phyloP scores from a whole-genome alignment of 2,797 vertebrate genomes.

The Melanogrammus aeglefinus region DNA sequence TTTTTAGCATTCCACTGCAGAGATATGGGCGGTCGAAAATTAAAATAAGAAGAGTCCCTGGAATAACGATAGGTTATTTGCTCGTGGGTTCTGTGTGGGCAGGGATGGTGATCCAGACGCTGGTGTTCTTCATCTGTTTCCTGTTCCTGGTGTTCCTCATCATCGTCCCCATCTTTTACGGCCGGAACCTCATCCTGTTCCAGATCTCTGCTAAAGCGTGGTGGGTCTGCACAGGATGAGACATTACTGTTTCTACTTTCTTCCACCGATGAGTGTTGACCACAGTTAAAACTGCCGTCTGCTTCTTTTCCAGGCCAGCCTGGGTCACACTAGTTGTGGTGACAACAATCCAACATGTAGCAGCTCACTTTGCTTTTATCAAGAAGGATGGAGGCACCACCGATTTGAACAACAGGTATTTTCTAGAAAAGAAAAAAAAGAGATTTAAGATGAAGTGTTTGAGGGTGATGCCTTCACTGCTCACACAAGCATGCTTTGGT shows the following conservation, averaged over 20 bases:
- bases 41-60: too few species aligned
- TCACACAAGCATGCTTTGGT: background rate
- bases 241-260: background rate
- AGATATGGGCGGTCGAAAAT: too few species aligned
- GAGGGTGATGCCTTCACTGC: background rate
- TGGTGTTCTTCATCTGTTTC: constrained; percentile 87
- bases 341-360: constrained; percentile 76
- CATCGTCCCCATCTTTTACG: constrained; percentile 81
- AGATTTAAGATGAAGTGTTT: background rate
- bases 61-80: background rate
- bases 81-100: constrained; percentile 14
- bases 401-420: constrained; percentile 77
- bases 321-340: constrained; percentile 83
- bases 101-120: constrained; percentile 88
- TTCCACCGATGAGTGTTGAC: background rate
- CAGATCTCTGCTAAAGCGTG: constrained; percentile 76
- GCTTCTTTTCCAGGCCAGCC: constrained; percentile 77
- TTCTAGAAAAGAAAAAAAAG: background rate
- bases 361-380: constrained; percentile 79
- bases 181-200: constrained; percentile 78
- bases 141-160: constrained; percentile 82
- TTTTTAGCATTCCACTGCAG: too few species aligned
- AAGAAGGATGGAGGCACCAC: constrained; percentile 70
- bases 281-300: background rate
- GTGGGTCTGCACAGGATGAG: constrained; percentile 66